Evolutionary conservation across 2,888 invertebrate genomes (phyloP), one percentile per base, ranked within the genome.

Genomic region (Brachypterus glaber): DNA sequence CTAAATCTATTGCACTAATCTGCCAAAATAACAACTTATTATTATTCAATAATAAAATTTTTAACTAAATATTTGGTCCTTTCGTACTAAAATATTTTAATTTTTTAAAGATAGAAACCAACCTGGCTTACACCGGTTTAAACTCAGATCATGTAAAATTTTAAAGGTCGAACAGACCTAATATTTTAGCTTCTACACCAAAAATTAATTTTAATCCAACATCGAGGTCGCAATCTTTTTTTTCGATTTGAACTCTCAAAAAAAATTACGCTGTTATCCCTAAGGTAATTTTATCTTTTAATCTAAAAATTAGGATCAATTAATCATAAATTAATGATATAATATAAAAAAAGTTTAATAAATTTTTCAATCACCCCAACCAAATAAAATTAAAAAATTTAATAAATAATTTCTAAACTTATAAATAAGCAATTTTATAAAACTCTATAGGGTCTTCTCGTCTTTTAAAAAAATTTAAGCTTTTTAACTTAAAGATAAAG

Each of bases 61-160:
- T 70, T 67, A 73, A 72, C 69, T 58, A 57, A 66, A 72, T 72
- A 72, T 66, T 67, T 67, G 67, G 72, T 82, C 80, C 81, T 83
- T 82, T 82, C 81, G 81, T 83, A 83, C 81, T 80, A 79, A 75
- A 73, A 73, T 70, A 72, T 71, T 61, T 52, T 17, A 57, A 44
- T 49, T 60, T 46, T 62, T 65, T 73, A 74, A 76, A 79, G 79
- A 83, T 82, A 83, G 77, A 83, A 83, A 78, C 82, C 79, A 76
- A 83, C 80, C 82, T 82, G 82, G 80, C 77, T 84, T 57, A 79
- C 78, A 69, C 79, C 82, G 82, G 79, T 82, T 73, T 84, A 77
- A 84, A 83, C 82, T 84, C 82, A 83, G 79, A 82, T 84, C 82
- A 82, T 81, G 82, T 82, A 82, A 80, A 74, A 74, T 73, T 77